phyloP scores from a whole-genome alignment of 2,888 invertebrate species.

The Idaea aversata region DNA sequence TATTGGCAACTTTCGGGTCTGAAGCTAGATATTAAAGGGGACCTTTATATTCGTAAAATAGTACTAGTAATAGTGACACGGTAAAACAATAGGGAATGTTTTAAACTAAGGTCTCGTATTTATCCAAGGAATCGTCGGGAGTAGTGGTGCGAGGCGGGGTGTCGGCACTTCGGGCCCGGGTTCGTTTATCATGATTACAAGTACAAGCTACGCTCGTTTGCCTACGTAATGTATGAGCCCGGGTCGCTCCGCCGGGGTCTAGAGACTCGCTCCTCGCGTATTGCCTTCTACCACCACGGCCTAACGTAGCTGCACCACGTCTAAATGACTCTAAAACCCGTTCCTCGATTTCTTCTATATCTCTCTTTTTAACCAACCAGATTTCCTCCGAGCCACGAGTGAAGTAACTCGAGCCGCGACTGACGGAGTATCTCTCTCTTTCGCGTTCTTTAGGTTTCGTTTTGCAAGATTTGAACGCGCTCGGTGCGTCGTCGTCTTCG shows the following conservation, averaged over 20 bases:
- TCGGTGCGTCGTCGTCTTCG: conserved; percentile 41
- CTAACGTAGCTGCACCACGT: conserved; percentile 56
- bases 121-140: conserved; percentile 68
- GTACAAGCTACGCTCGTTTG: conserved; percentile 73
- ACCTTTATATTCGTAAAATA: too few species aligned
- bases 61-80: not conserved
- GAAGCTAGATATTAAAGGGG: not conserved
- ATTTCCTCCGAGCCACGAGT: conserved; percentile 74
- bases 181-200: conserved; percentile 72
- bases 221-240: conserved; percentile 67
- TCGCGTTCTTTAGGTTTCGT: conserved; percentile 49
- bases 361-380: conserved; percentile 77
- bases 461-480: conserved; percentile 58
- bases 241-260: conserved; percentile 53
- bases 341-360: conserved; percentile 74
- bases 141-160: conserved; percentile 56
- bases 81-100: not conserved
- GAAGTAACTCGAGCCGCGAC: conserved; percentile 73
- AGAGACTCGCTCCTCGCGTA: conserved; percentile 70
- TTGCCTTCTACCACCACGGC: conserved; percentile 59
- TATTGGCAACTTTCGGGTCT: not conserved
- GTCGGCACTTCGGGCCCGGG: conserved; percentile 55
- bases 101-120: conserved; percentile 75
- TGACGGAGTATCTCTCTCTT: conserved; percentile 58
- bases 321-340: conserved; percentile 70